Evolutionary conservation across 2,888 invertebrate species (phyloP).

Genomic region (Acanthopleura granulata): DNA sequence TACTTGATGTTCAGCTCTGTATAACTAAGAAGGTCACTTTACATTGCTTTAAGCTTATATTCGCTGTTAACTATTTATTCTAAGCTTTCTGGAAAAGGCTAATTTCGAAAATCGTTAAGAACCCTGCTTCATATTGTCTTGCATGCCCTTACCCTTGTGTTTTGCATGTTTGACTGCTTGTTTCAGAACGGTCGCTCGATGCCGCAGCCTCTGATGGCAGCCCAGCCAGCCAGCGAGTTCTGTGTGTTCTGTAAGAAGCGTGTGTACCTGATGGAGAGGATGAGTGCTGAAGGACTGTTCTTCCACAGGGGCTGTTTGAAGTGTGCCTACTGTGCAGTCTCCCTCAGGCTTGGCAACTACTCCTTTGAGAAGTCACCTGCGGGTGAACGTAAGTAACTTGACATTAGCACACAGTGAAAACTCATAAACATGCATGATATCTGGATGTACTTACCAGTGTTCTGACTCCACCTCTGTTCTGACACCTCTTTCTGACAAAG

Average conservation of each 20-base stretch:
- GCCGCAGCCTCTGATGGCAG: constrained; percentile 39
- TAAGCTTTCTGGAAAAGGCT: no score
- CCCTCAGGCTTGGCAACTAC: constrained; percentile 84
- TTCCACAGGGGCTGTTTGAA: constrained; percentile 90
- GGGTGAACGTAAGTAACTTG: constrained; percentile 50
- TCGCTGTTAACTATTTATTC: no score
- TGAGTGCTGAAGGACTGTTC: constrained; percentile 89
- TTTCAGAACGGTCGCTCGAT: constrained; percentile 43
- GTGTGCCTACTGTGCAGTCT: constrained; percentile 91
- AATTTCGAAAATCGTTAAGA: no score
- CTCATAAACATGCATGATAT: background rate
- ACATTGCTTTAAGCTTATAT: no score
- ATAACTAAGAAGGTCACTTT: no score
- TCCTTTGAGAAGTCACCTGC: constrained; percentile 74
- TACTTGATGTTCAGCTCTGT: no score
- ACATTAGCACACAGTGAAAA: background rate
- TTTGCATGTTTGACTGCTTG: background rate
- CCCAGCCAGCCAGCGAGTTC: constrained; percentile 62
- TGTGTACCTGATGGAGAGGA: constrained; percentile 93
- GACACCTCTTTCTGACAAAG: no score
- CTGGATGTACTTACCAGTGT: no score
- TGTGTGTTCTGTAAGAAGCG: constrained; percentile 92
- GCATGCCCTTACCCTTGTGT: no score
- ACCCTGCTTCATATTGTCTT: no score
- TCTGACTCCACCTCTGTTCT: no score